These are phyloP conservation scores for Piliocolobus tephrosceles DNA, from an alignment of 2,113 vertebrate genomes.

Conservation along the genomic window DNA sequence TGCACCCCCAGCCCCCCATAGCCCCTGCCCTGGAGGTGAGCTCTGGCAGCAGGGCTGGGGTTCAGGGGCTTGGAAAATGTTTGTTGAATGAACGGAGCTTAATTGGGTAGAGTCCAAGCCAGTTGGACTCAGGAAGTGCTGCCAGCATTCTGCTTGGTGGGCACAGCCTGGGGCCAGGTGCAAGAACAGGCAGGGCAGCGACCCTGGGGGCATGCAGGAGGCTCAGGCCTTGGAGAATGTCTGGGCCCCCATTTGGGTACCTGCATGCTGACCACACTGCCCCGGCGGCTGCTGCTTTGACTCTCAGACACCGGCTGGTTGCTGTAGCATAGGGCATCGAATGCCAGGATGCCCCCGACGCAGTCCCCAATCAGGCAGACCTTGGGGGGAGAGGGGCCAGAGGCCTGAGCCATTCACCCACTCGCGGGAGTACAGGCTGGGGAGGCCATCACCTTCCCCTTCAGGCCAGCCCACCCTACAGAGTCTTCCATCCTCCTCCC, in stretches of 20 bases:
- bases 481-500: neutral
- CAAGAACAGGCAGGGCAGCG: neutral
- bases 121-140: neutral
- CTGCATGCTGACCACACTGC: conserved; percentile 93
- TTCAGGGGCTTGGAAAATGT: neutral
- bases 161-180: neutral
- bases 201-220: neutral
- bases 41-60: neutral
- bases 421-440: neutral
- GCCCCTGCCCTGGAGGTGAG: neutral
- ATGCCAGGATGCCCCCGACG: conserved; percentile 97
- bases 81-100: neutral
- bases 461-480: neutral
- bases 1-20: neutral
- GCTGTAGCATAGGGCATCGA: conserved; percentile 95
- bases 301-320: conserved; percentile 92
- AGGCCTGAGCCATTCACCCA: neutral
- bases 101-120: neutral
- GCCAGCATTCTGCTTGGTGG: neutral
- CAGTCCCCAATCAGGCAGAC: conserved; percentile 98
- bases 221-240: neutral
- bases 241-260: conserved; percentile 56
- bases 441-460: neutral
- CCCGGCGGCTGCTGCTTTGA: conserved; percentile 95
- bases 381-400: conserved; percentile 80